phyloP scores from a whole-genome alignment of 2,113 vertebrate species.

The Chaetorhynchus papuensis region DNA sequence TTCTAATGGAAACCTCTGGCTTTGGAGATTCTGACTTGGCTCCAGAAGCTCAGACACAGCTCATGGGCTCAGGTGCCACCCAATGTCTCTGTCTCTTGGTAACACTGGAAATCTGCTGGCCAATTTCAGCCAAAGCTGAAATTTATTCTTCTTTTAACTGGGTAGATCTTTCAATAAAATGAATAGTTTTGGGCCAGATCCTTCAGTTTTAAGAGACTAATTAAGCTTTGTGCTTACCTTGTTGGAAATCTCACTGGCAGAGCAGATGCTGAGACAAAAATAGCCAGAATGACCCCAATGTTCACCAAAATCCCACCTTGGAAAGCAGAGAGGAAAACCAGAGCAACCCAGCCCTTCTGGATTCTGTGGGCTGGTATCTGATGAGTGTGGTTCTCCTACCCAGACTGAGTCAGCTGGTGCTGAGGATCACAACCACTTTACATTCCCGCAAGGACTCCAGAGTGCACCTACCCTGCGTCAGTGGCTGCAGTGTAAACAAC shows the following conservation, averaged over 20 bases:
- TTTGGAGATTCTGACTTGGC: background rate
- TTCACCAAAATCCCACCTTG: background rate
- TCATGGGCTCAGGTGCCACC: background rate
- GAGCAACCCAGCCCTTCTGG: background rate
- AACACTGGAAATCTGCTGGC: background rate
- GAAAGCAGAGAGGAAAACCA: background rate
- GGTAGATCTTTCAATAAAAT: background rate
- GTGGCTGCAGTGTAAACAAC: background rate
- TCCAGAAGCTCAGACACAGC: background rate
- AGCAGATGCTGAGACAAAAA: background rate
- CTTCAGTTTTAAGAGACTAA: background rate
- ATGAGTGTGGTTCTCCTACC: background rate
- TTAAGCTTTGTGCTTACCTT: background rate
- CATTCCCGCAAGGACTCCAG: background rate
- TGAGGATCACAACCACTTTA: background rate
- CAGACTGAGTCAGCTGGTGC: background rate
- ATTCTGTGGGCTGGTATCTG: background rate
- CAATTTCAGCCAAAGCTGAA: background rate
- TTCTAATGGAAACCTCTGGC: background rate
- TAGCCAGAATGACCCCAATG: background rate
- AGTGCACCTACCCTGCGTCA: background rate
- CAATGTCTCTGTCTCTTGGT: background rate
- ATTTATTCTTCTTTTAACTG: background rate
- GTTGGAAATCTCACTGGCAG: accelerated
- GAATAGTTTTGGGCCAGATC: background rate